Base-by-base conservation (phyloP, 2,113 vertebrate genomes). In the Parotia lawesii region DNA sequence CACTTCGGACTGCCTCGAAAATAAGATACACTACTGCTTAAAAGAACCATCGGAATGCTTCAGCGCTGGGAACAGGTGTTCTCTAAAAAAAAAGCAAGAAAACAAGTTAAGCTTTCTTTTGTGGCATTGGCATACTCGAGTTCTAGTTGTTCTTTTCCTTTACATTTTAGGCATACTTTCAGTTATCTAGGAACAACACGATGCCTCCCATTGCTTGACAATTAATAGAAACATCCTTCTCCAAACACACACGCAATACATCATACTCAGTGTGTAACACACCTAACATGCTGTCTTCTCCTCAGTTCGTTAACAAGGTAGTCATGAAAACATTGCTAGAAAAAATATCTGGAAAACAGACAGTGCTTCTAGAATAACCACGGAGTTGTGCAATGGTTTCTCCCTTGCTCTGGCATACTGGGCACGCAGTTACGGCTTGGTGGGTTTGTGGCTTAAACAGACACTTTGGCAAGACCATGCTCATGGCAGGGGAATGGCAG, bases 11-110 rank as follows among this genome's bases (percentile, higher is more conserved):
- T 97, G 97, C 97, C 97, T 98, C 94, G 98, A 97, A 97, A 97
- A 97, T 97, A 97, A 98, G 97, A 96, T 96, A 96, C 92, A 97
- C 97, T 97, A 97, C 96, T 95, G 97, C 98, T 98, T 99, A 99
- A 98, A 99, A 99, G 99, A 99, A 99, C 99, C 99, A 99, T 97
- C 99, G 98, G 97, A 99, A 99, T 84, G 99, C 99, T 98, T 99
- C 99, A 42, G 99, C 99, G 88, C 97, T 99, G 98, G 98, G 99
- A 97, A 99, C 99, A 95, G 99, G 99, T 96, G 99, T 99, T 98
- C 99, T 99, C 99, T 99, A 98, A 98, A 98, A 98, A 98, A 98
- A 97, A 95, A 98, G 96, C 98, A 97, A 98, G 97, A 98, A 97
- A 97, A 98, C 93, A 98, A 97, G 97, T 98, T 98, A 98, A 98